Base-by-base conservation (phyloP, 2,888 invertebrate species). In the Sphaeridia pumilis region DNA sequence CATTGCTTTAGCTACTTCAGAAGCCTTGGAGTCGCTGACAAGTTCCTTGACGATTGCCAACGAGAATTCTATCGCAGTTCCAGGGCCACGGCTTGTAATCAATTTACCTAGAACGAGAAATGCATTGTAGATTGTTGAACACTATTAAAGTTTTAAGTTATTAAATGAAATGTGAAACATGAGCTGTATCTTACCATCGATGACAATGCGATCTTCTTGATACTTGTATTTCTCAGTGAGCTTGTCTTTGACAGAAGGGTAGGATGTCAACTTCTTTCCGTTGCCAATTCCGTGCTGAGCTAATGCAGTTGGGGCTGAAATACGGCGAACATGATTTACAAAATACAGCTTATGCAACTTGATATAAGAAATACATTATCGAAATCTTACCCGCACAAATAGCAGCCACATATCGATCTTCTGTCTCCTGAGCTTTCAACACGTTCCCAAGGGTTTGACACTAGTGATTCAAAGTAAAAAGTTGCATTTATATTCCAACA, bases 11-110 rank as follows among this genome's bases (percentile, higher is more conserved):
- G 82, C 81, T 0, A 88, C 79, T 56, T 79, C 75, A 1, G 75
- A 71, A 0, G 83, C 79, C 57, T 79, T 80, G 5, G 83, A 82
- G 58, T 79, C 76, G 2, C 82, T 83, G 0, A 76, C 70, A n/a
- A 94, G 70, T 54, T 79, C 70, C 67, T 87, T 84, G 0, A 84
- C 82, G 14, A 94, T 76, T 14, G 81, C 78, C 47, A 94, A 69
- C 0, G 83, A 89, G 69, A 93, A 95, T 69, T 85, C 86, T 69
- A 86, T 86, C 0, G 88, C 82, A 1, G 94, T 94, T n/a, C 88
- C 93, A 0, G 94, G 94, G 0, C 93, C 93, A 66, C 84, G 74
- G 68, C 87, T 87, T 0, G 89, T 90, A 20, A 88, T 80, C 3
- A 88, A 66, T 55, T 82, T 80, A 1, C 73, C 75, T 71, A 46